Conservation (phyloP, 2,113 vertebrate species). For the Xiphophorus hellerii region DNA sequence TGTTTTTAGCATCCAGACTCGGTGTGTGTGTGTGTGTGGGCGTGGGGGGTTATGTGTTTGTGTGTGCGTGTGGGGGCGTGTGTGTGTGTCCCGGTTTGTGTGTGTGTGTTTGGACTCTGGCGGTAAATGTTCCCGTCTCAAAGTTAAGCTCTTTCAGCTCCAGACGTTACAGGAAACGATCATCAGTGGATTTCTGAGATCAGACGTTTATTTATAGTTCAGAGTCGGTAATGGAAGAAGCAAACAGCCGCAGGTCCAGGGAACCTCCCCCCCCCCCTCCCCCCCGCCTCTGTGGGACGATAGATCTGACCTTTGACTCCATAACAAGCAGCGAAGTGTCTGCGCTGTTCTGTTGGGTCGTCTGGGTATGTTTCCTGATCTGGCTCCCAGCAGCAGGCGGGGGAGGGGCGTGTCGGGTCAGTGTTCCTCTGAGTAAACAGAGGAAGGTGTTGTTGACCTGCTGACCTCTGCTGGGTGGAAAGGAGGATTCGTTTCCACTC, state of each 20-base stretch:
- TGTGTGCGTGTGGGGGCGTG: no score
- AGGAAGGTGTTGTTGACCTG: conserved; percentile 19
- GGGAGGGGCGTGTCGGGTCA: not conserved
- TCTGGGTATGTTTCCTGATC: conserved; percentile 27
- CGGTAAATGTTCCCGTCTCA: no score
- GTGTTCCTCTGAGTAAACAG: conserved; percentile 11
- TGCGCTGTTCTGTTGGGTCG: conserved; percentile 25
- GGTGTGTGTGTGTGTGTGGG: no score
- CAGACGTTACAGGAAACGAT: no score
- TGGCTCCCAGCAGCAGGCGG: not conserved
- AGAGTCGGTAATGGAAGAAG: no score
- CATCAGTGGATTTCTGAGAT: not conserved
- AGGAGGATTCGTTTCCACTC: not conserved
- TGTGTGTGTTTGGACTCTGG: not conserved
- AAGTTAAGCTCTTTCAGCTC: no score
- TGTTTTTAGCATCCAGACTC: no score
- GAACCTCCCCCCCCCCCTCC: not conserved
- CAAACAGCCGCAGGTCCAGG: not conserved
- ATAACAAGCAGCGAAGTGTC: conserved; percentile 37
- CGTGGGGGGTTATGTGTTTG: no score
- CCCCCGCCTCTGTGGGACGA: not conserved
- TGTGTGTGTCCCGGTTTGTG: no score
- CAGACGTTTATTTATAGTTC: no score
- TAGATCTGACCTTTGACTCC: conserved; percentile 48
- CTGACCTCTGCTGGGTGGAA: conserved; percentile 7